Conservation (phyloP, 2,888 invertebrate species). For the Andrena haemorrhoa region DNA sequence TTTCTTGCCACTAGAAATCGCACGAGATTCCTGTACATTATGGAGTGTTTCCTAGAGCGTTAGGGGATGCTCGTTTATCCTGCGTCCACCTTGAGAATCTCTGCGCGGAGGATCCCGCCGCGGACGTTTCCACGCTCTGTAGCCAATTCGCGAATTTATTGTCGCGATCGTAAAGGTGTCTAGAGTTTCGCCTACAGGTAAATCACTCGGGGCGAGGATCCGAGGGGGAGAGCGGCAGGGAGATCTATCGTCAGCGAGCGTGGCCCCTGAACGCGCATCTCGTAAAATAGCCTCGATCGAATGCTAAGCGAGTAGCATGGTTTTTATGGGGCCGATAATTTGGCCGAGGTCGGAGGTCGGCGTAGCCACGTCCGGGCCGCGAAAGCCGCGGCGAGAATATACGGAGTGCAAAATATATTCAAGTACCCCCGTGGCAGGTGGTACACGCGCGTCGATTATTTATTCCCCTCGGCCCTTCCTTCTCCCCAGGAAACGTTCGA, state of each 20-base stretch:
- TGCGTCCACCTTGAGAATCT: neutral
- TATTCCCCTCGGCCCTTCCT: constrained; percentile 49
- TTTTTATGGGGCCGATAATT: constrained; percentile 71
- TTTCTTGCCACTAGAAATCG: no score
- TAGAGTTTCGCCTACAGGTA: constrained; percentile 35
- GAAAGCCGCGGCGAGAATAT: constrained; percentile 51
- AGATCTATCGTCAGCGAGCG: constrained; percentile 54
- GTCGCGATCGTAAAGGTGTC: constrained; percentile 40
- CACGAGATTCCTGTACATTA: no score
- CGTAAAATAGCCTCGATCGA: constrained; percentile 69
- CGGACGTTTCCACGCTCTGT: constrained; percentile 19
- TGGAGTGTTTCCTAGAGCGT: no score
- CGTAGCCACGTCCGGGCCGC: constrained; percentile 36
- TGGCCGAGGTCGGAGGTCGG: constrained; percentile 64
- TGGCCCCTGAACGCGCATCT: constrained; percentile 52
- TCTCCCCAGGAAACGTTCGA: constrained; percentile 43
- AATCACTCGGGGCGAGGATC: constrained; percentile 37
- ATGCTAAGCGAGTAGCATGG: constrained; percentile 69
- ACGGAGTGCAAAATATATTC: constrained; percentile 67
- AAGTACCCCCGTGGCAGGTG: constrained; percentile 56
- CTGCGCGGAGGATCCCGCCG: neutral
- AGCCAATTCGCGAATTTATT: constrained; percentile 45
- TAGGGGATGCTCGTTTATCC: no score
- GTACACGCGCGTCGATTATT: constrained; percentile 67
- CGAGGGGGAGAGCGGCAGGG: neutral